Evolutionary conservation across 2,888 invertebrate genomes (phyloP).

Genomic region (Cyclophora punctaria): DNA sequence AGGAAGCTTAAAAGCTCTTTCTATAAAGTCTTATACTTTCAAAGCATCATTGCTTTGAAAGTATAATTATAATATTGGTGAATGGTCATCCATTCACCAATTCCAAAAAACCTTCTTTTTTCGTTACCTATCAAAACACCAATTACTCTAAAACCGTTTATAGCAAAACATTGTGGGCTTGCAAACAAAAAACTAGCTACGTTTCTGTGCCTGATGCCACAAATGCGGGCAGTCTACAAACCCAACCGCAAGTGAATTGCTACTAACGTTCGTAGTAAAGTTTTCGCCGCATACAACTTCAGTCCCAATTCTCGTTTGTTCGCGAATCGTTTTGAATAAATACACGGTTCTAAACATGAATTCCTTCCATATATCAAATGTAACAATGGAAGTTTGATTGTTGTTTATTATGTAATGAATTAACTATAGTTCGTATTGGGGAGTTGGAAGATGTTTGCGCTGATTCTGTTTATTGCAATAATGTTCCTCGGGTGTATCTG

Average conservation of each 20-base stretch:
- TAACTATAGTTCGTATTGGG: too few species aligned
- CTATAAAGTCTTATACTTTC: too few species aligned
- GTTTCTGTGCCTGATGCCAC: slow-evolving; percentile 12
- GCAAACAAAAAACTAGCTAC: slow-evolving; percentile 1
- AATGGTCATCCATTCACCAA: too few species aligned
- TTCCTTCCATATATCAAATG: too few species aligned
- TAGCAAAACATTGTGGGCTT: background rate
- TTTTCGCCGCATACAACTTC: slow-evolving; percentile 16
- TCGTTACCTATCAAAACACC: background rate
- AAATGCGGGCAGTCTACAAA: slow-evolving; percentile 18
- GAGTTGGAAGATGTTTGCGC: too few species aligned
- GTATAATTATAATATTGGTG: too few species aligned
- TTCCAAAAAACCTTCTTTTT: too few species aligned
- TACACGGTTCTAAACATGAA: background rate
- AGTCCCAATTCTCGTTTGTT: slow-evolving; percentile 9
- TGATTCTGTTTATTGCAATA: too few species aligned
- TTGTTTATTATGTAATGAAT: too few species aligned
- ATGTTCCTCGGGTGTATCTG: too few species aligned
- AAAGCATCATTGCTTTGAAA: too few species aligned
- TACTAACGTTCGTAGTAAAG: slow-evolving; percentile 17
- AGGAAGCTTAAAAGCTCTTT: too few species aligned
- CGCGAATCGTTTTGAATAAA: slow-evolving; percentile 3
- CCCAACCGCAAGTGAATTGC: slow-evolving; percentile 21
- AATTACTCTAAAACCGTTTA: background rate
- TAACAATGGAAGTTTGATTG: background rate